A percentile compares a stretch with the other conserved stretches of the same genome.
These are phyloP conservation scores for Pseudachorutes palmiensis DNA, from an alignment of 1,140 invertebrate genomes.

Conservation along the genomic window DNA sequence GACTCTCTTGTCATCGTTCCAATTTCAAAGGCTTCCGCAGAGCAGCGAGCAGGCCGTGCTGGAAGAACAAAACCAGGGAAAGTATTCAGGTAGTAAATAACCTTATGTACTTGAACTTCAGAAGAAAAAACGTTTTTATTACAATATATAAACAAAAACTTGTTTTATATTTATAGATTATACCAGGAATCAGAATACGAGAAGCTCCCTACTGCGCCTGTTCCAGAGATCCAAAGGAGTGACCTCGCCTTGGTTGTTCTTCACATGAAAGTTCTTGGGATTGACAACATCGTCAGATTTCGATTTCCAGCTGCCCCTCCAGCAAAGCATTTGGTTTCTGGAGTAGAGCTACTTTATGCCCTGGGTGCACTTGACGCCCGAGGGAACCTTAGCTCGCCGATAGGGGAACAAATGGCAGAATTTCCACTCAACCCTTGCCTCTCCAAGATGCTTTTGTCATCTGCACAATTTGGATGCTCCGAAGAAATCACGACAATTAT, in stretches of 20 bases:
- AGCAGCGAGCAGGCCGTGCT: conserved; percentile 84
- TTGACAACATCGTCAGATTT: conserved; percentile 78
- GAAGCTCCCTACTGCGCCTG: conserved; percentile 58
- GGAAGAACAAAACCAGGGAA: conserved; percentile 78
- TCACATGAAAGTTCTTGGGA: conserved; percentile 89
- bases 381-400: conserved; percentile 67
- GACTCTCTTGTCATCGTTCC: conserved; percentile 78
- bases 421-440: conserved; percentile 80
- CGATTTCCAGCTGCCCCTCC: conserved; percentile 81
- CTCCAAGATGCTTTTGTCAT: conserved; percentile 75
- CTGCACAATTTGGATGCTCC: conserved; percentile 74
- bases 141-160: conserved; percentile 5
- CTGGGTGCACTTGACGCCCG: conserved; percentile 70
- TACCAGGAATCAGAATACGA: conserved; percentile 70
- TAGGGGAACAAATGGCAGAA: conserved; percentile 83
- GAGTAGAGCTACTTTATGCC: conserved; percentile 81
- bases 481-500: conserved; percentile 81
- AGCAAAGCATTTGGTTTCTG: conserved; percentile 73
- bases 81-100: conserved; percentile 49
- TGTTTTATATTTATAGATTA: conserved; percentile 48
- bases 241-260: conserved; percentile 78
- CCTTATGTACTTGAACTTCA: neutral
- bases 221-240: conserved; percentile 87
- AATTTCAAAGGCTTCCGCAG: conserved; percentile 78
- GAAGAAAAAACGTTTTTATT: neutral